These are phyloP conservation scores for Microtus richardsoni DNA, from an alignment of 2,113 vertebrate species.

Conservation along the genomic window DNA sequence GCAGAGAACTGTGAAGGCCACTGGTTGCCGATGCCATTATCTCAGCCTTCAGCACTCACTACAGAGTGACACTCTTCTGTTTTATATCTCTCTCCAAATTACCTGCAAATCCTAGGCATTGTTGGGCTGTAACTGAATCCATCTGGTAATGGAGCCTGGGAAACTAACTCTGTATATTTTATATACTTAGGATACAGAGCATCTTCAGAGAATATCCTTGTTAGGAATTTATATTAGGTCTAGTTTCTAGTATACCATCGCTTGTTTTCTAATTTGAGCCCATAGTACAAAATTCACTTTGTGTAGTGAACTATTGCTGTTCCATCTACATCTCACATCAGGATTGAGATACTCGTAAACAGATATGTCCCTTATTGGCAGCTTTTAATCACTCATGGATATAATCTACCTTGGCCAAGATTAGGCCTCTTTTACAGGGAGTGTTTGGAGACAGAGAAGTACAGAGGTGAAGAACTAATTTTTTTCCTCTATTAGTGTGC, in stretches of 20 bases:
- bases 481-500: background rate
- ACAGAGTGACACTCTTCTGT: background rate
- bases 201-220: background rate
- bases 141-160: background rate
- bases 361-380: background rate
- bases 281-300: background rate
- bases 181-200: background rate
- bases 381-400: background rate
- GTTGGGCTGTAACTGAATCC: background rate
- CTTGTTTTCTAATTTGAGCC: background rate
- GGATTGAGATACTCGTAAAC: rapidly evolving
- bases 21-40: background rate
- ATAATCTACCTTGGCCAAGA: background rate
- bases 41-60: no score
- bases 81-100: background rate
- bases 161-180: background rate
- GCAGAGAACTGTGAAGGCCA: background rate
- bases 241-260: background rate
- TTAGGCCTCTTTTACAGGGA: background rate
- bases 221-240: no score
- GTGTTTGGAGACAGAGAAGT: background rate
- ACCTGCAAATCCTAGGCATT: background rate
- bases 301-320: no score
- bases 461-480: background rate
- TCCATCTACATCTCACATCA: background rate